A percentile compares a stretch with the other conserved stretches of the same genome.
Evolutionary conservation across 2,113 vertebrate genomes (phyloP).

Genomic region (Kryptolebias marmoratus): DNA sequence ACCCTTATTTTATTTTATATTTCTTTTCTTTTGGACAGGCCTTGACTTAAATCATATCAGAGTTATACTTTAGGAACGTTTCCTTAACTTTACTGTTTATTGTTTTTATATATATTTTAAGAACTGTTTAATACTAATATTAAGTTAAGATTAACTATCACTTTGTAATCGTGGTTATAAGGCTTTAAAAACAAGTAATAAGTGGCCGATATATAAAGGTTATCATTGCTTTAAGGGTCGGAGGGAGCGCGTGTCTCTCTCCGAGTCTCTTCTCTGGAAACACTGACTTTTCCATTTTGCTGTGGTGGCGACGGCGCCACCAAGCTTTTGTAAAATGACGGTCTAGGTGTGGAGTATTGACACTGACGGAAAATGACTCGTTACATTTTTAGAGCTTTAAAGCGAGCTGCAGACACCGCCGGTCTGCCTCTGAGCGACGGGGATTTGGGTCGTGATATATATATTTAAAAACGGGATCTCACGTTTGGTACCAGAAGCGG

Average conservation of each 20-base stretch:
- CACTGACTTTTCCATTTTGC: constrained; percentile 73
- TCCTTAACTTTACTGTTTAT: constrained; percentile 68
- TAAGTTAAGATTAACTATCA: constrained; percentile 78
- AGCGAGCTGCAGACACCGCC: constrained; percentile 53
- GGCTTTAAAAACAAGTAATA: constrained; percentile 85
- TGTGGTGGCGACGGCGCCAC: constrained; percentile 42
- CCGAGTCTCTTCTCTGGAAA: constrained; percentile 74
- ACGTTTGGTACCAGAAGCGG: constrained; percentile 42
- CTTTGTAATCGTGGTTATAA: constrained; percentile 83
- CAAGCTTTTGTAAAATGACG: constrained; percentile 54
- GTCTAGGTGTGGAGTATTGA: constrained; percentile 51
- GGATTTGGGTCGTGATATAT: constrained; percentile 42
- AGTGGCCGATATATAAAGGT: constrained; percentile 80
- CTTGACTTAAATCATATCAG: constrained; percentile 90
- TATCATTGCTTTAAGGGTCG: constrained; percentile 82
- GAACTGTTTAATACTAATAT: constrained; percentile 71
- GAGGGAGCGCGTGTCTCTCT: constrained; percentile 62
- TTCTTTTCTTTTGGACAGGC: constrained; percentile 83
- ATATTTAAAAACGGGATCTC: constrained; percentile 45
- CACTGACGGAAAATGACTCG: constrained; percentile 65
- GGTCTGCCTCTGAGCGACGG: constrained; percentile 27
- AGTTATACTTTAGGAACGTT: constrained; percentile 78
- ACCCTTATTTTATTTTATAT: constrained; percentile 69
- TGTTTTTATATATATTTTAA: constrained; percentile 67
- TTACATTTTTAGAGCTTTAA: constrained; percentile 76